Conservation (phyloP, 2,888 invertebrate species). For the Herminia tarsipennalis region DNA sequence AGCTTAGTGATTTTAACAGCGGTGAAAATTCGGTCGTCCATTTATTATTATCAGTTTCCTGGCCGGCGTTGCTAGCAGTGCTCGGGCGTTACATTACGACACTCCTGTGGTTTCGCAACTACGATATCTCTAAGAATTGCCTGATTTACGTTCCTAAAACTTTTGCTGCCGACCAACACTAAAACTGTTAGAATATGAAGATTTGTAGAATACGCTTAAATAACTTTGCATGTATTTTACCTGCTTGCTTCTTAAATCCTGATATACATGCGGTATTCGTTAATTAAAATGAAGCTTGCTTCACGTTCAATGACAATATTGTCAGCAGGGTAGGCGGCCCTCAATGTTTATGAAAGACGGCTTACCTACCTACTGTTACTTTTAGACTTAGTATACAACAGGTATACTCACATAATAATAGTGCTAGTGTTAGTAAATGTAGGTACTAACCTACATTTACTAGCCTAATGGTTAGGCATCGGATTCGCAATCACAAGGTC, state of each 20-base stretch:
- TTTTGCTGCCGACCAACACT: constrained; percentile 38
- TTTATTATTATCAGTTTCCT: constrained; percentile 65
- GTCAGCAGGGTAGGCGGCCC: too few relatives aligned
- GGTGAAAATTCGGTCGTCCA: constrained; percentile 56
- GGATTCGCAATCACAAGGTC: too few relatives aligned
- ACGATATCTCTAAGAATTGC: constrained; percentile 57
- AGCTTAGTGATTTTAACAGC: constrained; percentile 49
- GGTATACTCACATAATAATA: too few relatives aligned
- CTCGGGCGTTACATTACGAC: constrained; percentile 55
- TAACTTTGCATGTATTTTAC: constrained; percentile 19
- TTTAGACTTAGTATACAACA: too few relatives aligned
- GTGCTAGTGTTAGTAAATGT: too few relatives aligned
- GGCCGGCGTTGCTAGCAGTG: constrained; percentile 36
- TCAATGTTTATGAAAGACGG: too few relatives aligned
- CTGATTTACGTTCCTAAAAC: constrained; percentile 61
- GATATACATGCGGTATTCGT: constrained; percentile 9
- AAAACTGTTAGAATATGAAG: constrained; percentile 49
- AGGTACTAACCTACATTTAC: too few relatives aligned
- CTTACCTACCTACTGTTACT: too few relatives aligned
- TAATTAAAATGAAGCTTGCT: constrained; percentile 35
- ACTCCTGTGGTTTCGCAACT: constrained; percentile 66
- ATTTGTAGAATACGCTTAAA: constrained; percentile 49
- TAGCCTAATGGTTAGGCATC: too few relatives aligned
- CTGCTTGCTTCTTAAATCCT: constrained; percentile 10
- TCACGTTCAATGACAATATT: too few relatives aligned